phyloP scores from a whole-genome alignment of 2,888 invertebrate genomes.

The Lasioglossum calceatum region DNA sequence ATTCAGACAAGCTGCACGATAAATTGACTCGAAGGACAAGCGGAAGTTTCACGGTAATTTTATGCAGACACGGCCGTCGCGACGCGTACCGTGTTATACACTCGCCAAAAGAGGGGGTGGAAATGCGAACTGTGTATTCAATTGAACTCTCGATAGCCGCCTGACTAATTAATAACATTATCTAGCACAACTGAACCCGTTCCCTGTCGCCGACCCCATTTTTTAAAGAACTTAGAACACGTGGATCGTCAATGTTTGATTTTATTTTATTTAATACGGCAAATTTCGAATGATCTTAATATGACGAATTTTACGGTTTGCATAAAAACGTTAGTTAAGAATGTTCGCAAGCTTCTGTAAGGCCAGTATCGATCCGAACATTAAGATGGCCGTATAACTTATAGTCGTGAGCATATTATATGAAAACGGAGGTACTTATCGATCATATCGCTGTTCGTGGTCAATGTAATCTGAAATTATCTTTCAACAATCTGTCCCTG shows the following conservation, averaged over 20 bases:
- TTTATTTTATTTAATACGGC: no score
- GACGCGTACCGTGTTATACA: background rate
- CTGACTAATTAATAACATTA: background rate
- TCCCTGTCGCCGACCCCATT: background rate
- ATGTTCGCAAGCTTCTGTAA: background rate
- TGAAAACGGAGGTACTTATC: background rate
- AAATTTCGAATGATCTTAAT: no score
- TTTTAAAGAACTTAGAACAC: background rate
- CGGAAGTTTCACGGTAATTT: conserved; percentile 33
- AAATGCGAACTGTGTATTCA: background rate
- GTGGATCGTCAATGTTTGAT: no score
- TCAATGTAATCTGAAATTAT: background rate
- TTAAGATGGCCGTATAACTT: background rate
- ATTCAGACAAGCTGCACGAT: conserved; percentile 38
- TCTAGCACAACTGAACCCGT: background rate
- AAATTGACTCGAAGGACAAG: conserved; percentile 50
- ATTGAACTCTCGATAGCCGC: background rate
- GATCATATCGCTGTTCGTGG: background rate
- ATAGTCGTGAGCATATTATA: background rate
- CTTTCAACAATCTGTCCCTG: background rate
- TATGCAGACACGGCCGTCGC: conserved; percentile 14
- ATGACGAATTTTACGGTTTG: no score
- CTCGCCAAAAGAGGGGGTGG: conserved; percentile 10
- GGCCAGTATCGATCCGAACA: background rate
- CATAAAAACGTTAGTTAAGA: background rate